Base-by-base conservation (phyloP, 2,888 invertebrate genomes). In the Apamea epomidion region DNA sequence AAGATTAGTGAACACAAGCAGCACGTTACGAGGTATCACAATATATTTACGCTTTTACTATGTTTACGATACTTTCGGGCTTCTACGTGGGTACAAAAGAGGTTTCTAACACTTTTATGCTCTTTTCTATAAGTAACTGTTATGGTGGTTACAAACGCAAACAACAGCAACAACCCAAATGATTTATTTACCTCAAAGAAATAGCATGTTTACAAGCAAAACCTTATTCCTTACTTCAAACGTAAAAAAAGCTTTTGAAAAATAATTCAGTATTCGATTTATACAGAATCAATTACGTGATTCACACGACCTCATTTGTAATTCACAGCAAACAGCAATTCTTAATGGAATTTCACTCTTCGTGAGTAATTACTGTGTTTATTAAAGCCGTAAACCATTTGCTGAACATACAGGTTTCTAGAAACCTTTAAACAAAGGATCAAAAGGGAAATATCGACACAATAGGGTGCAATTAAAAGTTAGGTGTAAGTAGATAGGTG, bases 291-390 rank as follows among this genome's bases (percentile, higher is more conserved):
- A 85, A 80, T 80, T 80, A 84, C 69, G 45, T 72, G 29, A 45
- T 48, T 48, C 74, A 48, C 48, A 65, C 73, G 64, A 70, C 51
- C 73, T 70, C 73, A 84, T 79, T 84, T 72, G 62, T 84, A 72
- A 32, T 82, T 84, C 62, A 29, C 42, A 48, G 58, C 51, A 70
- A 79, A 82, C 58, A 42, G 62, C 12, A 84, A 80, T 80, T 69
- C 74, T 70, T 71, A 80, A 71, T 82, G 48, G 69, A 84, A 84
- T 67, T 82, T 65, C 45, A 48, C n/a, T 70, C 60, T 32, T 71
- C 65, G 70, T 74, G 45, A 84, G 64, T 84, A 80, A 83, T 74
- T 84, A 29, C 75, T 75, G 37, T 65, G 65, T 81, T 73, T 58
- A 85, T 72, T 73, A 29, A 60, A 73, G 25, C 45, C 32, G 32